Evolutionary conservation across 92 coral and sea anemone species (phyloP), one percentile per base, ranked within the genome.

Genomic region (Heteractis magnifica): DNA sequence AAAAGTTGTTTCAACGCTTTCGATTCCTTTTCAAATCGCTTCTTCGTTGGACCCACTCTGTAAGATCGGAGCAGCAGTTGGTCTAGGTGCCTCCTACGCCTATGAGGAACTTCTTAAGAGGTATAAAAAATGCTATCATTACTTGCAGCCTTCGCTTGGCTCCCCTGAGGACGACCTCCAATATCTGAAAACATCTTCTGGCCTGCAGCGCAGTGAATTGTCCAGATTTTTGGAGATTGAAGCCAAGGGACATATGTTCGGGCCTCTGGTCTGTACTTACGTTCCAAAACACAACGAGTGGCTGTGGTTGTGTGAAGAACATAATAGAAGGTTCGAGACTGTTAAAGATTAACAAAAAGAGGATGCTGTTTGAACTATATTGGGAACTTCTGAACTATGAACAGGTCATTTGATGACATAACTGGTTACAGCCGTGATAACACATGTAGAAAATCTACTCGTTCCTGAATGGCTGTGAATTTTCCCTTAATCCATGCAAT

Each of bases 241-340:
- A 55, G 85, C 85, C 2, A 81, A 80, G 26, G 89, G 72, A 0
- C 81, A 51, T 18, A 48, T 72, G 41, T 86, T 86, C 49, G 85
- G 89, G 48, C 89, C 89, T 68, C 81, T 86, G 77, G 77, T 81
- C 59, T 86, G 85, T 50, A 86, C 89, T 20, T 65, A 86, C 26
- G 85, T 80, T 1, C 81, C 59, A 76, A 86, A 62, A 85, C 56
- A 23, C 71, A 44, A 75, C 44, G 85, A 80, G 20, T 80, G 76
- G 85, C 52, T 86, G 71, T 86, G 88, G 83, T 53, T 85, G 50
- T 85, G 88, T 78, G 83, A 84, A 77, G 82, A 84, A 48, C 87
- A 84, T 73, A 72, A 59, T 52, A 9, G 49, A 51, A 19, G 49
- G 56, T 86, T 68, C 50, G 68, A 79, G 52, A 60, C 71, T 15